These are phyloP conservation scores for Chauna torquata DNA, from an alignment of 2,113 vertebrate genomes.

Conservation along the genomic window DNA sequence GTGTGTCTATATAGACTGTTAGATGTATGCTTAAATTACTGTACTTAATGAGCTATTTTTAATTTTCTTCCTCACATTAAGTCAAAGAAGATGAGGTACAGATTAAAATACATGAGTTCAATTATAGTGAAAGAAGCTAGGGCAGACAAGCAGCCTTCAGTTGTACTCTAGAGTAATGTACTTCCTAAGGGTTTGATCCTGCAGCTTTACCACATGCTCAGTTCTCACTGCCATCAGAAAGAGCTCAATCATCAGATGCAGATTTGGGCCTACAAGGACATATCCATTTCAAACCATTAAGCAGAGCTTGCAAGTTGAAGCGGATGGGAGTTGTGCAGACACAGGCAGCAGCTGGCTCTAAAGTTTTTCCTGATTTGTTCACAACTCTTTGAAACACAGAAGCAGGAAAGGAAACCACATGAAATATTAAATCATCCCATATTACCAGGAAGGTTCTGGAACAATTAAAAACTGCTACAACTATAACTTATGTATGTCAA, in stretches of 20 bases:
- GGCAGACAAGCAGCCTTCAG: background rate
- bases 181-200: background rate
- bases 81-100: background rate
- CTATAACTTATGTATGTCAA: background rate
- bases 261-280: background rate
- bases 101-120: background rate
- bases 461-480: background rate
- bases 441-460: background rate
- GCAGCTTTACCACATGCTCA: background rate
- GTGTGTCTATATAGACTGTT: background rate
- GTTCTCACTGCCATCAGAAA: background rate
- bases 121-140: background rate
- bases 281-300: background rate
- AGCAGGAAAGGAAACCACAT: background rate
- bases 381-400: conserved; percentile 4
- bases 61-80: background rate
- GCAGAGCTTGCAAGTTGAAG: background rate
- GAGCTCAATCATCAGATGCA: background rate
- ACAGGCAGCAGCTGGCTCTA: background rate
- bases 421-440: conserved; percentile 12
- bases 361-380: conserved; percentile 32
- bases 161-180: background rate
- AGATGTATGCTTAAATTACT: background rate
- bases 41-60: background rate
- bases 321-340: background rate